Conservation (phyloP, 2,113 vertebrate genomes). For the Melanotaenia duboulayi region DNA sequence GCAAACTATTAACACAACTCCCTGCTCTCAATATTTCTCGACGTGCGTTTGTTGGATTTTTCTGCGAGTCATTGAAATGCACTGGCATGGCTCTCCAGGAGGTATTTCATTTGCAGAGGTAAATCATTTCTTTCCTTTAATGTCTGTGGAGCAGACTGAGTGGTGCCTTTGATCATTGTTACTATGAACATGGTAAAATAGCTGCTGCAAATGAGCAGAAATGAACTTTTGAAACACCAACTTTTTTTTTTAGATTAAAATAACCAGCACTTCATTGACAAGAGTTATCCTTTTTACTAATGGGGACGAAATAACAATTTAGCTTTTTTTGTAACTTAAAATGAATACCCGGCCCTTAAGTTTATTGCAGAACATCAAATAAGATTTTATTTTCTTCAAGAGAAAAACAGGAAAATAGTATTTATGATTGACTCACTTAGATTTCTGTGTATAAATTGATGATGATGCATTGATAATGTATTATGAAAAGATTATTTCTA, state of each 20-base stretch:
- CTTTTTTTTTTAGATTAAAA: conserved; percentile 41
- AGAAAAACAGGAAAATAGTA: too few species aligned
- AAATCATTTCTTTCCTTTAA: conserved; percentile 74
- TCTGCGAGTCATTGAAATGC: conserved; percentile 65
- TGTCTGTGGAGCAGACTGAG: conserved; percentile 56
- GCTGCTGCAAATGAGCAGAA: conserved; percentile 49
- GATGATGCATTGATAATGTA: too few species aligned
- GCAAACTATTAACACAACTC: conserved; percentile 70
- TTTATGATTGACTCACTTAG: background rate
- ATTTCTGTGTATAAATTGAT: too few species aligned
- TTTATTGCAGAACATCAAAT: background rate
- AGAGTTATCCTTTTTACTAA: conserved; percentile 25
- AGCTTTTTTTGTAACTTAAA: conserved; percentile 11
- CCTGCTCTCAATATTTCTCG: conserved; percentile 59
- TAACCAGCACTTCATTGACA: conserved; percentile 21
- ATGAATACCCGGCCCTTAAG: background rate
- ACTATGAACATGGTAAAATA: conserved; percentile 53
- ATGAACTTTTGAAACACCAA: conserved; percentile 41
- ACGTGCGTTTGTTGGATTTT: conserved; percentile 55
- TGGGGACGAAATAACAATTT: background rate
- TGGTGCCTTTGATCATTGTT: conserved; percentile 74
- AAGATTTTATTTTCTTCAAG: background rate
- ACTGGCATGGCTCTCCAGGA: conserved; percentile 58
- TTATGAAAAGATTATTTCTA: background rate
- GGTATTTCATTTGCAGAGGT: conserved; percentile 73